Conservation (phyloP, 2,797 vertebrate genomes). For the Sebastes alutus region DNA sequence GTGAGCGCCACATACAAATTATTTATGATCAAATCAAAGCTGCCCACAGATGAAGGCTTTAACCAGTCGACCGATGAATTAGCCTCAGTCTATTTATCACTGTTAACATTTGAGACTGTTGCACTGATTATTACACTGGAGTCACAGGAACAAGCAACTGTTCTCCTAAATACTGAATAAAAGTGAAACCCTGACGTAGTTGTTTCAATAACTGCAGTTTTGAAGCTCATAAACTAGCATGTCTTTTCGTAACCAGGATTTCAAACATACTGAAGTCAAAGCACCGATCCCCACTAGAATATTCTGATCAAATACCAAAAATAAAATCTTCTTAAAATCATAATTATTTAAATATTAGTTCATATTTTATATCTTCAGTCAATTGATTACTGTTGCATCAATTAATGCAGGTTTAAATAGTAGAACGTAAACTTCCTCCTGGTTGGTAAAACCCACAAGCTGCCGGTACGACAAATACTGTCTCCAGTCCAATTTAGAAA, state of each 20-base stretch:
- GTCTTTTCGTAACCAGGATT: too few relatives aligned
- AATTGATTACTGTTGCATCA: too few relatives aligned
- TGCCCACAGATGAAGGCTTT: not conserved
- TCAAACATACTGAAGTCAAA: too few relatives aligned
- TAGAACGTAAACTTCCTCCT: too few relatives aligned
- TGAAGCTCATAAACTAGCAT: too few relatives aligned
- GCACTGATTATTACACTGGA: not conserved
- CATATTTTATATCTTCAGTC: too few relatives aligned
- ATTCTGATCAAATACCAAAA: too few relatives aligned
- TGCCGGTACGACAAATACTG: not conserved
- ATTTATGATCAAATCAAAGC: not conserved
- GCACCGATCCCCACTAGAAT: accelerated
- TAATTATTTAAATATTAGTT: too few relatives aligned
- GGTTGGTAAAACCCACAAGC: not conserved
- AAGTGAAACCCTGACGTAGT: not conserved
- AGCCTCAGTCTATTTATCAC: not conserved
- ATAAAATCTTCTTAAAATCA: too few relatives aligned
- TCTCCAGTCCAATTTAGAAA: not conserved
- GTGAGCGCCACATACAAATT: not conserved
- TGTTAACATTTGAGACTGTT: not conserved
- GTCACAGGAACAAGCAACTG: not conserved
- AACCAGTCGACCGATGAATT: not conserved
- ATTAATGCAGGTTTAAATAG: too few relatives aligned
- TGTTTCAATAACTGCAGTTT: not conserved
- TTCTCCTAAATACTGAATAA: too few relatives aligned